phyloP scores from a whole-genome alignment of 1,140 invertebrate genomes.

The Araneus ventricosus region DNA sequence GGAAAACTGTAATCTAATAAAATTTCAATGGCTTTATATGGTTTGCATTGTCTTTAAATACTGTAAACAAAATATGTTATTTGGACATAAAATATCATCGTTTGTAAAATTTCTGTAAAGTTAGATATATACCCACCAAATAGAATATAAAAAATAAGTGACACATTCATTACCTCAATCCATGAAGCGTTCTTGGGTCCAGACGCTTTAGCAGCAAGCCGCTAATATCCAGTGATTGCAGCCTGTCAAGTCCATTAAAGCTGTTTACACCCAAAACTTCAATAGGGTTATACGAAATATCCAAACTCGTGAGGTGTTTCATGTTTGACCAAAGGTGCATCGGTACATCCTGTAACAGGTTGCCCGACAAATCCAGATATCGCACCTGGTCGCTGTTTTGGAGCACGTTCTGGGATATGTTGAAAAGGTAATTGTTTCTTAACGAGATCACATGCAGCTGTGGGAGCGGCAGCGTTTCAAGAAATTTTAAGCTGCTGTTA shows the following conservation, averaged over 20 bases:
- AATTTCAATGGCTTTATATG: no score
- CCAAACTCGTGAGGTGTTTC: conserved; percentile 45
- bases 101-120: no score
- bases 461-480: conserved; percentile 47
- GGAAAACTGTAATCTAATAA: no score
- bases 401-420: conserved; percentile 63
- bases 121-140: no score
- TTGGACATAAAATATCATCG: no score
- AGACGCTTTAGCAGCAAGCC: conserved; percentile 72
- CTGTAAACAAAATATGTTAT: no score
- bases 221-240: conserved; percentile 76
- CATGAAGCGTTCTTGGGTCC: conserved; percentile 75
- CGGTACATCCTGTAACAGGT: conserved; percentile 74
- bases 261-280: conserved; percentile 70
- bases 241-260: conserved; percentile 74
- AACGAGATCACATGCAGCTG: conserved; percentile 60
- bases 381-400: conserved; percentile 47
- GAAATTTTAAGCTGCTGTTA: conserved; percentile 33
- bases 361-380: conserved; percentile 73
- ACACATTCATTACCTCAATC: conserved; percentile 62
- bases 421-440: conserved; percentile 64
- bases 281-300: conserved; percentile 75
- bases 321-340: conserved; percentile 72
- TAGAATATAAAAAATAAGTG: neutral
- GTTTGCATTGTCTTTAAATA: no score